Conservation (phyloP, 2,113 vertebrate species). For the Cottus gobio region DNA sequence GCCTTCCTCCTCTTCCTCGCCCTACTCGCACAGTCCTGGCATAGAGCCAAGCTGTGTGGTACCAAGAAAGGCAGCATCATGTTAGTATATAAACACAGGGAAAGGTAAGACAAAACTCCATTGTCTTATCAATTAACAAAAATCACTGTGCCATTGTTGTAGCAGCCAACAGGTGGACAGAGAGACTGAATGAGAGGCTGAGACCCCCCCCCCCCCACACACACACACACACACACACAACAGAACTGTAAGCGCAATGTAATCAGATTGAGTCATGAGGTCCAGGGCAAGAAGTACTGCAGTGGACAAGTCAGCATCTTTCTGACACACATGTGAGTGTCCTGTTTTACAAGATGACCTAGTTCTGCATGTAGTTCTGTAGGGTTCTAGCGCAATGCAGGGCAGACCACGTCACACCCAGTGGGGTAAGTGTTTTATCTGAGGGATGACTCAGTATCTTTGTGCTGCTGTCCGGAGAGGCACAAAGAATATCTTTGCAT, state of each 20-base stretch:
- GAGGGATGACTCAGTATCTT: conserved; percentile 53
- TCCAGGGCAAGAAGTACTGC: conserved; percentile 44
- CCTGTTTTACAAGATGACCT: conserved; percentile 70
- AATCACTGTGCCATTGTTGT: not conserved
- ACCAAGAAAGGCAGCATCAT: conserved; percentile 56
- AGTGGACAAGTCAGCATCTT: conserved; percentile 67
- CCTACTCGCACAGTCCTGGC: conserved; percentile 46
- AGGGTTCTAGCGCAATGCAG: conserved; percentile 54
- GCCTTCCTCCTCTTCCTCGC: not conserved
- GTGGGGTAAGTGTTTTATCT: conserved; percentile 13
- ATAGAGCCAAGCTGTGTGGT: conserved; percentile 58
- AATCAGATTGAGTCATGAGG: conserved; percentile 35
- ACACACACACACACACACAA: not conserved
- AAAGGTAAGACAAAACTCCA: conserved; percentile 29
- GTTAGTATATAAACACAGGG: conserved; percentile 16
- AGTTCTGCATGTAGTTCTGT: conserved; percentile 67
- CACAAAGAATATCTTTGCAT: not conserved
- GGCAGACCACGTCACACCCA: conserved; percentile 37
- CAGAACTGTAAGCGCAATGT: conserved; percentile 25
- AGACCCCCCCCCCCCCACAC: conserved; percentile 24
- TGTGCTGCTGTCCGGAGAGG: not conserved
- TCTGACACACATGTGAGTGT: conserved; percentile 65
- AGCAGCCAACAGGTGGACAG: conserved; percentile 18
- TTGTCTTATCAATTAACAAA: conserved; percentile 23
- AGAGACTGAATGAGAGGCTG: conserved; percentile 9